These are phyloP conservation scores for Drosophila nebulosa DNA, from an alignment of 1,140 invertebrate genomes.

Conservation along the genomic window DNA sequence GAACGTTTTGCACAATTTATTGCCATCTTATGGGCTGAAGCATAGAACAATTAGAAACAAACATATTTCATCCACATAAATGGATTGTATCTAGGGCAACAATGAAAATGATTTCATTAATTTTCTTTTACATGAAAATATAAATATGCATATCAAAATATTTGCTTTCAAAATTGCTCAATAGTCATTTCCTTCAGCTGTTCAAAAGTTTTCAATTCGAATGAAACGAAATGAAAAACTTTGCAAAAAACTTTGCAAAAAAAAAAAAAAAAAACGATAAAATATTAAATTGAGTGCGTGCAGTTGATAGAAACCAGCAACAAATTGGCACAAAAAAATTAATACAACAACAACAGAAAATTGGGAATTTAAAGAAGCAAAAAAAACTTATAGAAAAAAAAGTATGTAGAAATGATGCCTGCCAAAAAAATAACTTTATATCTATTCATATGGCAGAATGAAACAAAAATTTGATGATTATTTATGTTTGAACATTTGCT, in stretches of 20 bases:
- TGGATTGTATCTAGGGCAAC: conserved; percentile 8
- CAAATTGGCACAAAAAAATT: no score
- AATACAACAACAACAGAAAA: conserved; percentile 5
- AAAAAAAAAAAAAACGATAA: conserved; percentile 66
- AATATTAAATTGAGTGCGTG: conserved; percentile 57
- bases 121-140: no score
- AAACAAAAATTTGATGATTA: conserved; percentile 51
- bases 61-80: not conserved
- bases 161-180: conserved; percentile 9
- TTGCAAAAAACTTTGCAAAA: conserved; percentile 58
- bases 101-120: conserved; percentile 34
- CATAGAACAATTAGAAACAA: not conserved
- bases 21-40: conserved; percentile 24
- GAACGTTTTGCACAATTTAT: conserved; percentile 48
- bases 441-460: conserved; percentile 14
- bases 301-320: conserved; percentile 29
- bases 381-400: conserved; percentile 36
- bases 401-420: conserved; percentile 46
- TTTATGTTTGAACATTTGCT: conserved; percentile 77
- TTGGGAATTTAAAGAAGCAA: conserved; percentile 4
- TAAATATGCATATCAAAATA: no score
- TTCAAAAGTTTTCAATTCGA: conserved; percentile 26
- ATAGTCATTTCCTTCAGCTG: conserved; percentile 45
- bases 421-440: conserved; percentile 50
- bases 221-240: conserved; percentile 59